Percentiles rank a stretch among this genome's conserved stretches.
Conservation (phyloP, 2,888 invertebrate genomes). For the Hecatera dysodea region DNA sequence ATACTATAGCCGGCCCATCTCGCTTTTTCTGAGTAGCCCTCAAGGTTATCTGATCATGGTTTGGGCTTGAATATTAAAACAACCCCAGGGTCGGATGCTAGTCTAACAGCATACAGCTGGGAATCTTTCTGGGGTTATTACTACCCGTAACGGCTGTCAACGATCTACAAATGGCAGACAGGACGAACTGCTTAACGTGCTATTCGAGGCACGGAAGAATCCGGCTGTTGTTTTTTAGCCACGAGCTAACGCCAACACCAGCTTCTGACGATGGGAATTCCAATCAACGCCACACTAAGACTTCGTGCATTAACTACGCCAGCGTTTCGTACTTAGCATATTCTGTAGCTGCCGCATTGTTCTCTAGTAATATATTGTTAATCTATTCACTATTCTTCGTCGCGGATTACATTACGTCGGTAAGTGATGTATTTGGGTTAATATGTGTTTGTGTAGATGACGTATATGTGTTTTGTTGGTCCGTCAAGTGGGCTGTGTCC, state of each 20-base stretch:
- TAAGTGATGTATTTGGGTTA: slow-evolving; percentile 51
- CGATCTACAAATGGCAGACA: too few relatives aligned
- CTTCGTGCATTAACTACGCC: slow-evolving; percentile 39
- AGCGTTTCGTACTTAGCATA: slow-evolving; percentile 42
- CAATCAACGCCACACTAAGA: slow-evolving; percentile 13
- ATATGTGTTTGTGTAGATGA: slow-evolving; percentile 21
- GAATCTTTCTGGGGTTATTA: too few relatives aligned
- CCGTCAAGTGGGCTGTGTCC: background rate
- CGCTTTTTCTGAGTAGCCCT: too few relatives aligned
- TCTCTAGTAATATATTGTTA: slow-evolving; percentile 41
- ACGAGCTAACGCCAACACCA: background rate
- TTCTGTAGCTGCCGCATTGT: slow-evolving; percentile 41
- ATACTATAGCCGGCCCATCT: too few relatives aligned
- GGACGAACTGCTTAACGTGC: too few relatives aligned
- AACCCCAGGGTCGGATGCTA: too few relatives aligned
- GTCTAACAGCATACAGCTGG: too few relatives aligned
- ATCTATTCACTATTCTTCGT: slow-evolving; percentile 33
- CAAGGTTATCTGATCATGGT: too few relatives aligned
- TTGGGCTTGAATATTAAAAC: too few relatives aligned
- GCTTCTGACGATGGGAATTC: slow-evolving; percentile 17
- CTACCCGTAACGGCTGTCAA: too few relatives aligned
- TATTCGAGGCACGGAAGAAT: too few relatives aligned
- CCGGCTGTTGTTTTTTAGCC: too few relatives aligned
- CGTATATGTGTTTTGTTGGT: slow-evolving; percentile 10
- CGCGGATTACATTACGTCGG: slow-evolving; percentile 11